Conservation (phyloP, 2,888 invertebrate species). For the Acronicta psi region DNA sequence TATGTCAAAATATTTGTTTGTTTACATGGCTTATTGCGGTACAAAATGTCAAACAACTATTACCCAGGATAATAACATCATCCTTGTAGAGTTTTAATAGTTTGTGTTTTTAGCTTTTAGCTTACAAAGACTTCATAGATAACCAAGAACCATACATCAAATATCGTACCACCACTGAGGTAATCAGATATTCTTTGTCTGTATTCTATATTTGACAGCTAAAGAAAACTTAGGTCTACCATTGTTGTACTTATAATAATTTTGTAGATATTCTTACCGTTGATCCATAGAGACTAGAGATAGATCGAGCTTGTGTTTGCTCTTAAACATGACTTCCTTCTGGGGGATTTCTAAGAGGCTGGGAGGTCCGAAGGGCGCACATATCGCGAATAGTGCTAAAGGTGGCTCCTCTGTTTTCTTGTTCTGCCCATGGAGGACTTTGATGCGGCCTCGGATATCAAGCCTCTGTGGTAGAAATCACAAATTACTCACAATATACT, state of each 20-base stretch:
- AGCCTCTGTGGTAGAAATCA: slow-evolving; percentile 91
- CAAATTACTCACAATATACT: too few relatives aligned
- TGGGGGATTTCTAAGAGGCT: slow-evolving; percentile 98
- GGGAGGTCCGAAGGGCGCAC: slow-evolving; percentile 99
- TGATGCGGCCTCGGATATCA: slow-evolving; percentile 98
- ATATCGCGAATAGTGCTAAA: slow-evolving; percentile 98
- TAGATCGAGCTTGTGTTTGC: slow-evolving; percentile 99
- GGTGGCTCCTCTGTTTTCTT: slow-evolving; percentile 98
- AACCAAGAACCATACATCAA: too few relatives aligned
- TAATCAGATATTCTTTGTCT: too few relatives aligned
- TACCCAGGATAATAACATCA: too few relatives aligned
- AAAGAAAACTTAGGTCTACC: too few relatives aligned
- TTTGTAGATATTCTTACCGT: slow-evolving; percentile 86
- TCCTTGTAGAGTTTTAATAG: too few relatives aligned
- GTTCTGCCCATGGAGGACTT: slow-evolving; percentile 98
- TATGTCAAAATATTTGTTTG: slow-evolving; percentile 1
- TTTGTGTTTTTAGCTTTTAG: too few relatives aligned
- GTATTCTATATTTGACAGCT: too few relatives aligned
- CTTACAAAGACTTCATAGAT: too few relatives aligned
- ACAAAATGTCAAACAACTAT: neutral
- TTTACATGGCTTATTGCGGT: neutral
- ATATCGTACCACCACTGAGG: too few relatives aligned
- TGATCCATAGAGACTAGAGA: slow-evolving; percentile 99
- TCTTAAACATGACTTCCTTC: slow-evolving; percentile 99
- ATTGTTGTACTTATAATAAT: too few relatives aligned